Percentiles rank a stretch among this genome's conserved stretches.
Conservation (phyloP, 2,888 invertebrate genomes). For the Drosophila pullipes region DNA sequence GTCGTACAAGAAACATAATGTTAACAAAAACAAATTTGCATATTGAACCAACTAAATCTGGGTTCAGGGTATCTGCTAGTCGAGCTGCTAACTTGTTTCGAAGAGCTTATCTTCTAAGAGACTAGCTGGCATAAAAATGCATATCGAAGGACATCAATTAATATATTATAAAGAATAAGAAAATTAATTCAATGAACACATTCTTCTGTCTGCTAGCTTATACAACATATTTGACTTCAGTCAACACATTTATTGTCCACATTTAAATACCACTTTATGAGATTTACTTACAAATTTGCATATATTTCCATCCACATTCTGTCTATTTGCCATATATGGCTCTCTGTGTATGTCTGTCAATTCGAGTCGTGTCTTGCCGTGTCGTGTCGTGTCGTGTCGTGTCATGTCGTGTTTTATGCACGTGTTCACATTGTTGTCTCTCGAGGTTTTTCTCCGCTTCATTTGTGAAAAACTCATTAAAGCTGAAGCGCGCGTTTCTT, state of each 20-base stretch:
- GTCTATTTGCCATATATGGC: background rate
- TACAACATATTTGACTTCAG: background rate
- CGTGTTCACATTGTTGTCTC: conserved; percentile 35
- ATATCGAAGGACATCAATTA: background rate
- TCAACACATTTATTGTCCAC: background rate
- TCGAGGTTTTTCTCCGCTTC: conserved; percentile 2
- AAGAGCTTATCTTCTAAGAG: too few relatives aligned
- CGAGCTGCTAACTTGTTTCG: background rate
- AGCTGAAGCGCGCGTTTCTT: conserved; percentile 25
- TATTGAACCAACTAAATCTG: background rate
- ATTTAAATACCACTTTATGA: background rate
- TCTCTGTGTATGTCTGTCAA: conserved; percentile 6
- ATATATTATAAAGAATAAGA: background rate
- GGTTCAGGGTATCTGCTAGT: background rate
- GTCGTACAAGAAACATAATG: background rate
- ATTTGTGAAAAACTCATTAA: conserved; percentile 70
- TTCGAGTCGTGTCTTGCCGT: background rate
- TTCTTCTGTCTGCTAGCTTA: background rate
- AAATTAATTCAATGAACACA: background rate
- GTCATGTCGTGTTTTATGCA: conserved; percentile 22
- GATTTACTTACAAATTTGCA: background rate
- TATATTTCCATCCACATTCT: conserved; percentile 9
- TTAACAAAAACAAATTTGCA: background rate
- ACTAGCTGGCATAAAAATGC: background rate
- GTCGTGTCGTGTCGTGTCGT: conserved; percentile 1